Evolutionary conservation across 2,888 invertebrate genomes (phyloP), one percentile per base, ranked within the genome.

Genomic region (Agrochola circellaris): DNA sequence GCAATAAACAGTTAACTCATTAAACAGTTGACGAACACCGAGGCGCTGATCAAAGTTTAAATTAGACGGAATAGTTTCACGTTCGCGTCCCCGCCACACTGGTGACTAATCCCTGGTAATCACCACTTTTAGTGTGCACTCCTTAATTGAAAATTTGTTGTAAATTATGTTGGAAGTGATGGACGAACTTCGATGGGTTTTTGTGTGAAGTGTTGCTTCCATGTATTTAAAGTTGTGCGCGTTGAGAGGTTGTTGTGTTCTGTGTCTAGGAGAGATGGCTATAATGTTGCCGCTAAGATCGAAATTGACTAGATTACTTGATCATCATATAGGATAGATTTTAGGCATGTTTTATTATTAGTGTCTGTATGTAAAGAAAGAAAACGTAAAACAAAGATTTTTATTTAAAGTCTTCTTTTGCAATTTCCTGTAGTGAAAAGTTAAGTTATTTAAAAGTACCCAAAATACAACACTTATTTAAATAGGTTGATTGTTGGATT

Each of bases 11-110:
- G 48, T 84, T 77, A 67, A 69, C 77, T 86, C 86, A 80, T 83
- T 88, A 83, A 82, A 82, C 70, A 82, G 75, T 84, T 73, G 54
- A 58, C 58, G 87, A 87, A 80, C 81, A 76, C 61, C 75, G 71
- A 73, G 38, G 65, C 87, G 38, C 62, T 69, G 84, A 81, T 79
- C 77, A 79, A 82, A 89, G 86, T 89, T 89, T 89, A 88, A 89
- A 89, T 89, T 87, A 85, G 80, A 80, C 75, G 65, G 75, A 89
- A 89, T 89, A 89, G 89, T 89, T 89, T 71, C 76, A 51, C 62
- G 75, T 79, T 60, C 77, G 23, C 13, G 51, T 65, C 48, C 60
- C 34, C 78, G 54, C 64, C 66, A 68, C 51, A 6, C 60, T 77
- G 65, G 60, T 84, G 89, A 89, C 88, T 84, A 87, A 88, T 87